Evolutionary conservation across 2,888 invertebrate species (phyloP), one percentile per base, ranked within the genome.

Genomic region (Parasteatoda lunata): DNA sequence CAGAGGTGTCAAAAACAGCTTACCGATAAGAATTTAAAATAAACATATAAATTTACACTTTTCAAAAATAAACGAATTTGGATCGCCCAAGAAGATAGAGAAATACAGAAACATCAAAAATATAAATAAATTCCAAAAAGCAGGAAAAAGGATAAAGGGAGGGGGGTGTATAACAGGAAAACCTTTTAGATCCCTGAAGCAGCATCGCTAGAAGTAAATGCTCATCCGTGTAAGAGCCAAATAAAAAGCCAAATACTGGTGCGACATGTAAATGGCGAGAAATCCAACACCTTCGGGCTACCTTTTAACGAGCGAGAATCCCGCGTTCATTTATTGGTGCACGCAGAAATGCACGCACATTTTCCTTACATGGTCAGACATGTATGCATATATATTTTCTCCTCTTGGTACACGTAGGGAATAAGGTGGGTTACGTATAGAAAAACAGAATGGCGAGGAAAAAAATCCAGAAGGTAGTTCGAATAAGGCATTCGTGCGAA

Each of bases 271-370:
- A 84, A 84, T 84, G 84, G 84, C 52, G 73, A 64, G 51, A 83
- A 68, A 71, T 66, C 65, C 75, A 15, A 45, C 15, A 49, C 72
- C 84, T 73, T 59, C 49, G 54, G 77, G 84, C 84, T 78, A 78
- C 84, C 72, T 84, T 84, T 84, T 84, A 84, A 84, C 84, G 84
- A 84, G 84, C 77, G 75, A 65, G 30, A 59, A 59, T n/a, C 69
- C 72, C 52, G 52, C n/a, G 77, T 83, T 83, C 83, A 77, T 83
- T 83, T 83, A 71, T 77, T 51, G 51, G 51, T 51, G 45, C 77
- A 77, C 83, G 77, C 84, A 68, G 72, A 66, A 77, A 73, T 69
- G 77, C 77, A 51, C 69, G 52, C 69, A 15, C 15, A 48, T 64
- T n/a, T 15, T 9, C 9, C 64, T 47, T 11, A 45, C 64, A 47